Percentiles rank a stretch among this genome's conserved stretches.
Evolutionary conservation across 2,888 invertebrate species (phyloP).

Genomic region (Leuctra nigra): DNA sequence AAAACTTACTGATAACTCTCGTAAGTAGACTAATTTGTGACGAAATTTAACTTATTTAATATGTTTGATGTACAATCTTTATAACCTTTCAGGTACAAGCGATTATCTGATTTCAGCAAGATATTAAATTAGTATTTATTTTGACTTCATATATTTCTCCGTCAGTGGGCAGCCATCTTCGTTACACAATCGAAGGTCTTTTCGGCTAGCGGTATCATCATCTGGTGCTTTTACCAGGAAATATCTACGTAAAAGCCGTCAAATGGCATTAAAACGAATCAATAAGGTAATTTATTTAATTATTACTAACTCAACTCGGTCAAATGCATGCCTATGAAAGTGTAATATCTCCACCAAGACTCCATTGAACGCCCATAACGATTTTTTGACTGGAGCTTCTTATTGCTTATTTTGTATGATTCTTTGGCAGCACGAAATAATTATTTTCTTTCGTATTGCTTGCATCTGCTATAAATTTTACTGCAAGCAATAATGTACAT

Average conservation of each 20-base stretch:
- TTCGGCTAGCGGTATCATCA: not conserved
- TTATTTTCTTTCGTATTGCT: not conserved
- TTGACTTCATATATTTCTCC: too few relatives aligned
- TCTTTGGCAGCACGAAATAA: conserved; percentile 25
- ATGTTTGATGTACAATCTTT: too few relatives aligned
- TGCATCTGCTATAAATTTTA: too few relatives aligned
- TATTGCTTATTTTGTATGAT: conserved; percentile 33
- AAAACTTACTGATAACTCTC: too few relatives aligned
- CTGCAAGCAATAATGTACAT: too few relatives aligned
- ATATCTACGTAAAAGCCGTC: conserved; percentile 29
- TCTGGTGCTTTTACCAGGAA: not conserved
- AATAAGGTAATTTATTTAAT: conserved; percentile 61
- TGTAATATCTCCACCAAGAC: conserved; percentile 32
- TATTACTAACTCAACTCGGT: conserved; percentile 25
- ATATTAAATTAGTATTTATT: too few relatives aligned
- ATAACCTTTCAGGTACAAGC: too few relatives aligned
- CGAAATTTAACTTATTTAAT: too few relatives aligned
- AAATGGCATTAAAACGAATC: conserved; percentile 95
- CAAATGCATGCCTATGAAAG: conserved; percentile 30
- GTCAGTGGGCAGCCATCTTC: conserved; percentile 8
- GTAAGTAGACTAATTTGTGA: too few relatives aligned
- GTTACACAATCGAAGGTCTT: not conserved
- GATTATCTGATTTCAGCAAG: too few relatives aligned
- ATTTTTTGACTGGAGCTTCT: conserved; percentile 52
- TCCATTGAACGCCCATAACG: conserved; percentile 48